A percentile compares a stretch with the other conserved stretches of the same genome.
phyloP scores from a whole-genome alignment of 2,113 vertebrate species.

The Climacteris rufus region DNA sequence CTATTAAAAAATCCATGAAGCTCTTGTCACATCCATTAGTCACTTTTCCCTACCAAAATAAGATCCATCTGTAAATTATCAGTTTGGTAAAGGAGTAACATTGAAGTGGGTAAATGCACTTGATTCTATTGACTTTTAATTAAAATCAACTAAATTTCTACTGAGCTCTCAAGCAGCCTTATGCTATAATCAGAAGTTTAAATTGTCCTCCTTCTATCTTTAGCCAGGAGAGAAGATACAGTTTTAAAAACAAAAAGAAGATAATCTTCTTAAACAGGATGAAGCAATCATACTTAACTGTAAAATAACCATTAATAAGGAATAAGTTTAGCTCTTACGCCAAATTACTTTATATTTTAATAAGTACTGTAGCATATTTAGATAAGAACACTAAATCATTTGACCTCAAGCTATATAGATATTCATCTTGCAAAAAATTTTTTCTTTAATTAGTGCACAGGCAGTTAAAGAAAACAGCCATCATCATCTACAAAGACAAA shows the following conservation, averaged over 20 bases:
- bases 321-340: not conserved
- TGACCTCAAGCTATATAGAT: constrained; percentile 4
- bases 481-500: not conserved
- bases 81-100: not conserved
- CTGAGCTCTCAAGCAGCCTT: not conserved
- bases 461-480: not conserved
- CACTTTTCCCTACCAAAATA: not conserved
- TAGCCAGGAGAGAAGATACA: not conserved
- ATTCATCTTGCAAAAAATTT: not conserved
- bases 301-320: constrained; percentile 5
- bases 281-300: not conserved
- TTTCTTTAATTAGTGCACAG: not conserved
- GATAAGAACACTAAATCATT: not conserved
- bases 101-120: not conserved
- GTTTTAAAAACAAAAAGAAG: not conserved
- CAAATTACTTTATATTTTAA: not conserved
- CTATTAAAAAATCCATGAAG: not conserved
- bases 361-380: not conserved
- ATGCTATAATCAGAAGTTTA: not conserved
- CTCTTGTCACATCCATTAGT: not conserved
- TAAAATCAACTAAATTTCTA: not conserved
- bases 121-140: not conserved
- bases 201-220: not conserved
- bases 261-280: constrained; percentile 18
- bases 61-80: not conserved